A percentile compares a stretch with the other conserved stretches of the same genome.
phyloP scores from a whole-genome alignment of 2,888 invertebrate genomes.

The Cryptus armator region DNA sequence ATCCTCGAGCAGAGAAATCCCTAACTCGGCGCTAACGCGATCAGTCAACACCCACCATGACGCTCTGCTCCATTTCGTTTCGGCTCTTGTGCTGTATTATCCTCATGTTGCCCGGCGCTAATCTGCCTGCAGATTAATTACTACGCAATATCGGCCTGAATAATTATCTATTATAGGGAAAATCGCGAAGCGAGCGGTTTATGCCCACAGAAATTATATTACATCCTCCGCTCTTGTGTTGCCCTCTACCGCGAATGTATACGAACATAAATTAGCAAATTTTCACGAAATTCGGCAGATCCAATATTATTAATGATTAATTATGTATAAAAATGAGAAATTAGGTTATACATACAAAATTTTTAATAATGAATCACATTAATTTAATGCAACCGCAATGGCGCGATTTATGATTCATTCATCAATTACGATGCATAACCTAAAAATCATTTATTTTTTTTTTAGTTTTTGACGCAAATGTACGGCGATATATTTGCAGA shows the following conservation, averaged over 20 bases:
- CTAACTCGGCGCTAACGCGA: slow-evolving; percentile 84
- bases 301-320: slow-evolving; percentile 25
- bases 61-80: slow-evolving; percentile 61
- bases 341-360: slow-evolving; percentile 3
- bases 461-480: no score
- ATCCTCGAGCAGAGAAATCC: slow-evolving; percentile 82
- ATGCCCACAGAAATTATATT: slow-evolving; percentile 56
- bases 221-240: background rate
- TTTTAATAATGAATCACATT: slow-evolving; percentile 9
- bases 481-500: no score
- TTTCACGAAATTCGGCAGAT: slow-evolving; percentile 33
- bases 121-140: slow-evolving; percentile 83
- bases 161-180: slow-evolving; percentile 79
- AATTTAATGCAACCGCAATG: slow-evolving; percentile 7
- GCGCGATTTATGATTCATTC: background rate
- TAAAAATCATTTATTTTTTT: no score
- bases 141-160: slow-evolving; percentile 80
- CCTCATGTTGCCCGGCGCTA: slow-evolving; percentile 77
- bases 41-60: slow-evolving; percentile 83
- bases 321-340: slow-evolving; percentile 8
- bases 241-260: background rate
- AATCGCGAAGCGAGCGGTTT: slow-evolving; percentile 62
- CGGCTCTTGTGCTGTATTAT: slow-evolving; percentile 39
- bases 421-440: background rate
- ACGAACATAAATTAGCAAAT: slow-evolving; percentile 2